Evolutionary conservation across 2,888 invertebrate genomes (phyloP).

Genomic region (Seladonia tumulorum): DNA sequence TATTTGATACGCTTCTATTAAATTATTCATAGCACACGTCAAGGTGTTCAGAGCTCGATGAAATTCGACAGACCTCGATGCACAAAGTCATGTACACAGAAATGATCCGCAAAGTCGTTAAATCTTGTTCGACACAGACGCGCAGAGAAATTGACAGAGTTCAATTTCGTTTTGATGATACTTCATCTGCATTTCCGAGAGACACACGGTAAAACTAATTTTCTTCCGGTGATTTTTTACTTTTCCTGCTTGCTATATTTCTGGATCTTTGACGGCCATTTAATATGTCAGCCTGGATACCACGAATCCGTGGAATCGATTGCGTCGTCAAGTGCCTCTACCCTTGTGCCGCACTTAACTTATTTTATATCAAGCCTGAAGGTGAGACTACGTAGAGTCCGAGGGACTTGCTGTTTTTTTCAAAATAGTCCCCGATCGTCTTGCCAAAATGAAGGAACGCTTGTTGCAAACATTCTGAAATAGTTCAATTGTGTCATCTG

Average conservation of each 20-base stretch:
- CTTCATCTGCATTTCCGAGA: neutral
- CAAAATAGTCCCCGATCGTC: neutral
- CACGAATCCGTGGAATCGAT: constrained; percentile 81
- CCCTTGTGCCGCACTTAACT: constrained; percentile 89
- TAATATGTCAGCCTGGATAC: constrained; percentile 78
- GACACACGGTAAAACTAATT: constrained; percentile 35
- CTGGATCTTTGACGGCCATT: constrained; percentile 62
- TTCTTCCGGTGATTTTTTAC: constrained; percentile 49
- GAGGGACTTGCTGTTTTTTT: neutral
- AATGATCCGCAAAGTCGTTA: neutral
- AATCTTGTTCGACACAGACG: neutral
- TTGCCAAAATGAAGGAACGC: neutral
- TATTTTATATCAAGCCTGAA: constrained; percentile 89
- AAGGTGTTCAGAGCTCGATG: neutral
- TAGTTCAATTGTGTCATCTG: neutral
- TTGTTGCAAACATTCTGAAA: neutral
- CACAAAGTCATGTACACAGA: neutral
- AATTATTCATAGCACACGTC: neutral
- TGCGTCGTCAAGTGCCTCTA: constrained; percentile 81
- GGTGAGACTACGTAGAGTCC: constrained; percentile 86
- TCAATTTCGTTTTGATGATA: neutral
- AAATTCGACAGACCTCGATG: neutral
- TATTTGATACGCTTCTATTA: neutral
- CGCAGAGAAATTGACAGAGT: neutral
- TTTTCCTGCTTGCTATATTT: constrained; percentile 44